Evolutionary conservation across 2,797 vertebrate genomes (phyloP).

Genomic region (Sardinella longiceps): DNA sequence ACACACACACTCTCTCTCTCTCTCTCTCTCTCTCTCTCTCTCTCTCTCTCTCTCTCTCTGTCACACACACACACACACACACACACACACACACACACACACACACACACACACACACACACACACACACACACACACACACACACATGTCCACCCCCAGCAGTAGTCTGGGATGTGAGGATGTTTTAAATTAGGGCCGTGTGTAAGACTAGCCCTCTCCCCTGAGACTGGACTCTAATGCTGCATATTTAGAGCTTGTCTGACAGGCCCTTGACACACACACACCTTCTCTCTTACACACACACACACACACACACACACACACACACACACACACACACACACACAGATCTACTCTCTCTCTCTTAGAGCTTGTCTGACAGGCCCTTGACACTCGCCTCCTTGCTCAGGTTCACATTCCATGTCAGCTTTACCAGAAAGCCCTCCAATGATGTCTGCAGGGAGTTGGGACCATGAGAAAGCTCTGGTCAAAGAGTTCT

Average conservation of each 20-base stretch:
- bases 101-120: too few relatives aligned
- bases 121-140: too few relatives aligned
- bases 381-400: conserved; percentile 72
- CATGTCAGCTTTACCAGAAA: conserved; percentile 68
- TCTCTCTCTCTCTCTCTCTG: too few relatives aligned
- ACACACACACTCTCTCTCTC: too few relatives aligned
- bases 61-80: too few relatives aligned
- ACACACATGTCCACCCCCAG: too few relatives aligned
- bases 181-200: conserved; percentile 72
- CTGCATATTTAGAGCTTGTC: conserved; percentile 59
- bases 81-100: too few relatives aligned
- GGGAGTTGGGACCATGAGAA: conserved; percentile 55
- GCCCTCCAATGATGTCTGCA: conserved; percentile 67
- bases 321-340: too few relatives aligned
- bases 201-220: conserved; percentile 55
- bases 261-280: conserved; percentile 72
- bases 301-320: too few relatives aligned
- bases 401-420: conserved; percentile 70
- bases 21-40: too few relatives aligned
- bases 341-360: too few relatives aligned
- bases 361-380: conserved; percentile 69
- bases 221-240: conserved; percentile 58
- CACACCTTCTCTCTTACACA: too few relatives aligned
- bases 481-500: conserved; percentile 42
- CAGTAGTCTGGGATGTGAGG: conserved; percentile 49